Percentiles rank a stretch among this genome's conserved stretches.
Evolutionary conservation across 2,113 vertebrate genomes (phyloP).

Genomic region (Halichoerus grypus): DNA sequence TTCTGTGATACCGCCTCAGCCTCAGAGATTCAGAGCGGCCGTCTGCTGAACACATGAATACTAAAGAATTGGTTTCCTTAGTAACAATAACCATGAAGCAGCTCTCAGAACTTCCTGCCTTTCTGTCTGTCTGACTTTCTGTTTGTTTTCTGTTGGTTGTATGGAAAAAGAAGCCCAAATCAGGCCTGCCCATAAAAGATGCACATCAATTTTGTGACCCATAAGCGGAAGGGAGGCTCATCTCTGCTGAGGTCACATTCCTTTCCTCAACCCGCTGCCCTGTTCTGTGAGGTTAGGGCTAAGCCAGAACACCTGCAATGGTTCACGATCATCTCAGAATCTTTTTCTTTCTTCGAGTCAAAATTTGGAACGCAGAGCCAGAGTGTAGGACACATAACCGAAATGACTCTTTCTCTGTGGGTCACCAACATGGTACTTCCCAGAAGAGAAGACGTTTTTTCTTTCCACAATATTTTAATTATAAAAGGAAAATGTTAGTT

Average conservation of each 20-base stretch:
- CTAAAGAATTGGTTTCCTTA: slow-evolving; percentile 89
- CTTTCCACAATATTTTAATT: slow-evolving; percentile 8
- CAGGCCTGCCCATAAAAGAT: slow-evolving; percentile 56
- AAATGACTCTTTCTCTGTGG: not conserved
- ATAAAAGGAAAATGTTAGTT: not conserved
- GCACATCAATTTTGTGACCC: not conserved
- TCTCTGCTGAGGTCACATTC: not conserved
- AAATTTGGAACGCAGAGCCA: not conserved
- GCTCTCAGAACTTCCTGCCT: slow-evolving; percentile 83
- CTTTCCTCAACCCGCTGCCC: not conserved
- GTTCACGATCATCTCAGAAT: not conserved
- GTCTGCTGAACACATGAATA: slow-evolving; percentile 86
- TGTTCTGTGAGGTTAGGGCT: not conserved
- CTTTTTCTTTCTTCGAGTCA: not conserved
- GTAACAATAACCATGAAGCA: slow-evolving; percentile 86
- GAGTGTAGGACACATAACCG: not conserved
- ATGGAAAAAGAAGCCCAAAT: slow-evolving; percentile 72
- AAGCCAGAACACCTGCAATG: not conserved
- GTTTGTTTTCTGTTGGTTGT: slow-evolving; percentile 80
- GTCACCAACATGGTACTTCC: not conserved
- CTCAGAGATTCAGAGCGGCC: slow-evolving; percentile 68
- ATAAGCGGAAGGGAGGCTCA: not conserved
- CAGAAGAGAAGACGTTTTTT: not conserved
- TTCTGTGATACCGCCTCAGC: slow-evolving; percentile 70
- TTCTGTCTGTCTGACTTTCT: slow-evolving; percentile 83